These are phyloP conservation scores for Sminthopsis crassicaudata DNA, from an alignment of 2,113 vertebrate species.

Conservation along the genomic window DNA sequence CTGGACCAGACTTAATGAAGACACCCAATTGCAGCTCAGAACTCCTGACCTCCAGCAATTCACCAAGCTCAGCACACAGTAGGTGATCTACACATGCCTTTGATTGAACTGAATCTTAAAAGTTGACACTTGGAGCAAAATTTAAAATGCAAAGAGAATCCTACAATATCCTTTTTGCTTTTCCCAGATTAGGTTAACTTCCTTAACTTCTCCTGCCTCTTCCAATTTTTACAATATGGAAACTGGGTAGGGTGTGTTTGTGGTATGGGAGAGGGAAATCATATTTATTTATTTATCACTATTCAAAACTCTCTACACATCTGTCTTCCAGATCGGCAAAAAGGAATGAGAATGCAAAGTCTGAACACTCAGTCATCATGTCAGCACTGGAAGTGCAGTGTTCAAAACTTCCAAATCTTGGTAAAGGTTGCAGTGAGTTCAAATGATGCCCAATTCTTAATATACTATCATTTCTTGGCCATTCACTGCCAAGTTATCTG, in stretches of 20 bases:
- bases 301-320: not conserved
- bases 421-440: not conserved
- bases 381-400: not conserved
- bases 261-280: not conserved
- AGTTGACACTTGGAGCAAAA: not conserved
- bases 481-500: not conserved
- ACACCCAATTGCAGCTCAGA: no score
- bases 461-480: not conserved
- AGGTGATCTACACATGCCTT: not conserved
- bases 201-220: not conserved
- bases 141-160: not conserved
- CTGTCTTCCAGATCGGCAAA: not conserved
- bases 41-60: no score
- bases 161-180: not conserved
- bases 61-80: no score
- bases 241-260: not conserved
- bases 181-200: not conserved
- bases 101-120: not conserved
- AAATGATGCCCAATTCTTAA: not conserved
- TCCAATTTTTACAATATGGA: not conserved
- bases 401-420: not conserved
- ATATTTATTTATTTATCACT: not conserved
- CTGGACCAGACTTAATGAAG: no score
- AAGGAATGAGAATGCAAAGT: not conserved
- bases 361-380: slow-evolving; percentile 14